Base-by-base conservation (phyloP, 2,888 invertebrate species). In the Girardia tigrina region DNA sequence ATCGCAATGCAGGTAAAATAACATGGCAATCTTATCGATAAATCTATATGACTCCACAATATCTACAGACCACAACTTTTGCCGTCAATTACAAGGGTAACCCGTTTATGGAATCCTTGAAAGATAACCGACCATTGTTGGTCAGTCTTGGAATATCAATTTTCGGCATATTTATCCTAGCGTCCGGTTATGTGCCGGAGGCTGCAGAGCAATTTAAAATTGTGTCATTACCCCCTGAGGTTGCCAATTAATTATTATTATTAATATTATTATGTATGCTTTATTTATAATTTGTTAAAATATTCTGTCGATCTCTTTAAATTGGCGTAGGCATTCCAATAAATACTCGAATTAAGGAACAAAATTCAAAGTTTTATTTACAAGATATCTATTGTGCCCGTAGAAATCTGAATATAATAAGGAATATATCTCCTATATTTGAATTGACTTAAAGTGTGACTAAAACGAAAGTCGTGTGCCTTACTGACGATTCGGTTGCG, bases 21-120 rank as follows among this genome's bases (percentile, higher is more conserved):
- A 28, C 16, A 26, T 12, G 2, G 26, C 8, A 20, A 28, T 56
- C 23, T n/a, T 16, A 12, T 56, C 23, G n/a, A 12, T 56, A 20
- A 8, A 8, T 56, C 36, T 12, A 72, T 72, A 29, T 1, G 2
- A 72, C n/a, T 74, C 23, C 14, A 14, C 14, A 20, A n/a, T 73
- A 16, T n/a, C n/a, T n/a, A n/a, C 6, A 74, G 73, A 76, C 56
- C 20, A 92, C 94, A 0, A 98, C 98, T 14, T 98, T 99, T 85
- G 95, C 94, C 76, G 93, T 99, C 77, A 99, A 99, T 86, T 98
- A 99, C 83, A 90, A 94, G 94, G 98, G 98, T 4, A 90, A 92
- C 84, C 98, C 98, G 0, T 99, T 92, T 83, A 99, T 99, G 98
- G 95, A 97, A 85, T 91, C 93, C 81, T 86, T 99, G 74, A 86